Base-by-base conservation (phyloP, 2,888 invertebrate species). In the Cantharis rustica region DNA sequence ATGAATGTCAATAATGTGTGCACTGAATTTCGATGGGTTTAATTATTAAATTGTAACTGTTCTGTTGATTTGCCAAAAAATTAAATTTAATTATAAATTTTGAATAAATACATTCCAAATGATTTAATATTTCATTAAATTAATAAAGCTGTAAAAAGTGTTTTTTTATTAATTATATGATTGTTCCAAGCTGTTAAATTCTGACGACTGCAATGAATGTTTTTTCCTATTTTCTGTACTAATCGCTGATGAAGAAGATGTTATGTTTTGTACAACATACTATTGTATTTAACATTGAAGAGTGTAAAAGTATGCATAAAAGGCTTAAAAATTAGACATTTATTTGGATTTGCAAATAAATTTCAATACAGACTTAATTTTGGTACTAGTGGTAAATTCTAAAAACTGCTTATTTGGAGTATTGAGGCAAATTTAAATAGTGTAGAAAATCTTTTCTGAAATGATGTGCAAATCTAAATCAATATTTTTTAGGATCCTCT, bases 401-500 rank as follows among this genome's bases (percentile, higher is more conserved):
- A 9, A 47, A n/a, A 47, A n/a, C 9, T 47, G 1, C 7, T 11
- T 47, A 13, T 31, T 11, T 27, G 10, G 11, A 31, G 13, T 31
- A 4, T 31, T 13, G 31, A 31, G 13, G 13, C 3, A 11, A n/a
- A 47, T 47, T 47, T 47, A 68, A 26, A 11, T 27, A 27, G 4
- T 15, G 13, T 68, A 68, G 2, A 68, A 66, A 20, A 10, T 66
- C 3, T 69, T 69, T 2, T 47, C n/a, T n/a, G 9, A 47, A 47
- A 47, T 47, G n/a, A 47, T n/a, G n/a, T 47, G 47, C 64, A 17
- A 17, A 64, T 16, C 20, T 64, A 64, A 16, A 64, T 20, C 20
- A n/a, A 16, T 26, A 63, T 76, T 17, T 15, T 61, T 66, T 31
- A 69, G 11, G 31, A 72, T 78, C 84, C 72, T 83, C 85, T 68